Conservation (phyloP, 2,113 vertebrate genomes). For the Dermatemys mawii region DNA sequence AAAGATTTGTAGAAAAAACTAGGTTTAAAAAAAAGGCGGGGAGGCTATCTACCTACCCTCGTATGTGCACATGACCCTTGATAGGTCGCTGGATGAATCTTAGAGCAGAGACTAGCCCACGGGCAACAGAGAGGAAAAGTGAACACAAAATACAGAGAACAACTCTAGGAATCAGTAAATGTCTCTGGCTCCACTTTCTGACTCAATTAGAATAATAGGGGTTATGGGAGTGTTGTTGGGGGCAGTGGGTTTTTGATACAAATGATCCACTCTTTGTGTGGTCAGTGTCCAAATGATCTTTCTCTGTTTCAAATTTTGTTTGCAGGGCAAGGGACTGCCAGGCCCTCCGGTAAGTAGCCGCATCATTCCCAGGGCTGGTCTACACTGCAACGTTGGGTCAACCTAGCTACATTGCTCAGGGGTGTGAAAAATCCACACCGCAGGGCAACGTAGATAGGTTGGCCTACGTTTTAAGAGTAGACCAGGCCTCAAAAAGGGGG, state of each 20-base stretch:
- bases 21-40: neutral
- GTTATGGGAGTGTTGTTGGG: neutral
- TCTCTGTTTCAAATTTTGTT: conserved; percentile 64
- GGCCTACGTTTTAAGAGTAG: neutral
- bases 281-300: neutral
- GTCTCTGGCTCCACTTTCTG: neutral
- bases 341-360: conserved; percentile 91
- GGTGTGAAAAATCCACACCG: neutral
- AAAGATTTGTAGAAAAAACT: neutral
- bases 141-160: neutral
- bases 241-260: neutral
- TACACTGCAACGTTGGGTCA: neutral
- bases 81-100: neutral
- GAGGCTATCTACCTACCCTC: neutral
- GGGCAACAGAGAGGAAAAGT: neutral
- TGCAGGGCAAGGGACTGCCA: conserved; percentile 93
- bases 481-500: neutral
- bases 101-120: fast-evolving
- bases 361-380: fast-evolving
- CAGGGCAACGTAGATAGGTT: neutral
- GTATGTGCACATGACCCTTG: neutral
- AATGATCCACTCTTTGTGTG: neutral
- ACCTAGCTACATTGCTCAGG: neutral
- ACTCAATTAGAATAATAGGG: neutral
- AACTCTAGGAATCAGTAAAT: neutral